phyloP scores from a whole-genome alignment of 2,888 invertebrate genomes.

The Dermolepida albohirtum region DNA sequence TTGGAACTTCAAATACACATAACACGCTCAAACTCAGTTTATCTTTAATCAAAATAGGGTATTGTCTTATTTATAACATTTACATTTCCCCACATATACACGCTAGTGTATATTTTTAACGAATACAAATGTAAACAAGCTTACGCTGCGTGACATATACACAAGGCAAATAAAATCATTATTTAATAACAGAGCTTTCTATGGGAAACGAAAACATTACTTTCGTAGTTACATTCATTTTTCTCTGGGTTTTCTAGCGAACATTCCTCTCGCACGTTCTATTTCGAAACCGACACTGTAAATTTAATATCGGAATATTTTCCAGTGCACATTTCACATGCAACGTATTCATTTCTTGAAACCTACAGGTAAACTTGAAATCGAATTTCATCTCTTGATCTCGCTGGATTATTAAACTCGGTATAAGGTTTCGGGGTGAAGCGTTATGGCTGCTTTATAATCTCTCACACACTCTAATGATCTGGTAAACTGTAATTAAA shows the following conservation, averaged over 20 bases:
- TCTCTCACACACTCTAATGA: conserved; percentile 49
- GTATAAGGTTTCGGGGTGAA: conserved; percentile 22
- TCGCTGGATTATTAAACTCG: conserved; percentile 21
- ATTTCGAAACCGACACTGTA: conserved; percentile 25
- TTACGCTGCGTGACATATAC: conserved; percentile 4
- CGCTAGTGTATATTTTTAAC: not conserved
- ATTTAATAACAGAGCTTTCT: conserved; percentile 29
- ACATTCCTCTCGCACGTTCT: conserved; percentile 15
- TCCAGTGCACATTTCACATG: conserved; percentile 22
- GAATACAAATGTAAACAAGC: conserved; percentile 16
- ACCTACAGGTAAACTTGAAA: conserved; percentile 24
- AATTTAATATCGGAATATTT: conserved; percentile 40
- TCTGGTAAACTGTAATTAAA: conserved; percentile 54
- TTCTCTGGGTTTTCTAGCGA: conserved; percentile 2
- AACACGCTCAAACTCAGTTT: conserved; percentile 29
- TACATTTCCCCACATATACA: conserved; percentile 4
- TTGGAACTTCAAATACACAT: not conserved
- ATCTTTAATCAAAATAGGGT: conserved; percentile 40
- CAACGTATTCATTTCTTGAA: conserved; percentile 11
- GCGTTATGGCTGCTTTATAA: conserved; percentile 40
- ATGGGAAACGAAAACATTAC: conserved; percentile 14
- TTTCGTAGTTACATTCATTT: conserved; percentile 11
- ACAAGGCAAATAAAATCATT: conserved; percentile 29
- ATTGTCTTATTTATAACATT: conserved; percentile 30
- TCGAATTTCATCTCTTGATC: conserved; percentile 35